Percentiles rank a stretch among this genome's conserved stretches.
Evolutionary conservation across 2,797 vertebrate species (phyloP).

Genomic region (Spheniscus humboldti): DNA sequence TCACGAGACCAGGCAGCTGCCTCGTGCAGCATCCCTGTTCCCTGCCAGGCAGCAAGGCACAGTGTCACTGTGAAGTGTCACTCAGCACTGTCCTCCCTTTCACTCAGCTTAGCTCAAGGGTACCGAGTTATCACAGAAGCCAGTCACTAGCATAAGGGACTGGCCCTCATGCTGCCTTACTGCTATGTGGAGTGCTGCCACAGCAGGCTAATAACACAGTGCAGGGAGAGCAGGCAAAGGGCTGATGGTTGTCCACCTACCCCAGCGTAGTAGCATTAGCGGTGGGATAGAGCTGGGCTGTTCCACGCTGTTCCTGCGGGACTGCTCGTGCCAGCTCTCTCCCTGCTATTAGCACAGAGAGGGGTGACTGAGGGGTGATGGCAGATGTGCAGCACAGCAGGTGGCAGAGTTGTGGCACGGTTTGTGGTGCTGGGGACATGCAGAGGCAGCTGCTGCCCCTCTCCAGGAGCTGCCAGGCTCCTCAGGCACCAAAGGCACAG

Average conservation of each 20-base stretch:
- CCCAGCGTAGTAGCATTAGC: rapidly evolving
- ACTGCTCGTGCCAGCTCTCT: neutral
- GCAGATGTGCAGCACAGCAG: neutral
- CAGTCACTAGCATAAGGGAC: rapidly evolving
- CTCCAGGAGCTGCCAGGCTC: neutral
- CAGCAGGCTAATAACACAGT: rapidly evolving
- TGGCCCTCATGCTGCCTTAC: neutral
- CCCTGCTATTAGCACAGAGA: rapidly evolving
- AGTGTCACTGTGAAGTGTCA: neutral
- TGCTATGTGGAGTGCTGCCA: rapidly evolving
- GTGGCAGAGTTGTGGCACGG: neutral
- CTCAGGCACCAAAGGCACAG: neutral
- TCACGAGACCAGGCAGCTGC: neutral
- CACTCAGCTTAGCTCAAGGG: rapidly evolving
- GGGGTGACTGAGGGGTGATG: rapidly evolving
- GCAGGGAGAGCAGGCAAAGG: neutral
- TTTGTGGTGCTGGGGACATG: rapidly evolving
- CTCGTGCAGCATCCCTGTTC: rapidly evolving
- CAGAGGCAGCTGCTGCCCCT: neutral
- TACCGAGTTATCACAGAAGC: rapidly evolving
- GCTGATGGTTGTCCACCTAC: too few species aligned
- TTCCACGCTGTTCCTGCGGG: rapidly evolving
- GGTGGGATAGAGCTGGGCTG: neutral
- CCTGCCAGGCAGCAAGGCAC: neutral
- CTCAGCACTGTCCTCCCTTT: neutral